A percentile compares a stretch with the other conserved stretches of the same genome.
These are phyloP conservation scores for Athalia circularis DNA, from an alignment of 2,888 invertebrate species.

Conservation along the genomic window DNA sequence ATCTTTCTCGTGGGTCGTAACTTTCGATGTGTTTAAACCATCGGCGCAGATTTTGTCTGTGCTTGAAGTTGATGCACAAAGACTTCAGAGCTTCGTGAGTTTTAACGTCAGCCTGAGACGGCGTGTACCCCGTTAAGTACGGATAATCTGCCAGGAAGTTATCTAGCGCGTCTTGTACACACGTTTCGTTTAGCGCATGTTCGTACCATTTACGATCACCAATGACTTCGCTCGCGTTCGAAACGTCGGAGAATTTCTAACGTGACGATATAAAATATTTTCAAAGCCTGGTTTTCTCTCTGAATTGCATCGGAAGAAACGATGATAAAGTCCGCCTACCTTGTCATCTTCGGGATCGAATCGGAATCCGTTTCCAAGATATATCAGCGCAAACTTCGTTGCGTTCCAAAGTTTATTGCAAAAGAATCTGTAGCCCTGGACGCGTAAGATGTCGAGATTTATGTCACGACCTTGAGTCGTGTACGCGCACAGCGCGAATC, in stretches of 20 bases:
- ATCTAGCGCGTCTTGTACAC: conserved; percentile 69
- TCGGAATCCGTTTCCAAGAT: conserved; percentile 78
- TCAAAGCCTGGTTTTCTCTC: neutral
- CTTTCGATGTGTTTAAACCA: conserved; percentile 73
- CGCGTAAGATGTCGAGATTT: conserved; percentile 95
- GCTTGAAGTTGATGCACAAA: conserved; percentile 57
- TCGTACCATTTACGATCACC: conserved; percentile 64
- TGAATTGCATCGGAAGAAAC: neutral
- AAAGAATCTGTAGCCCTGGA: conserved; percentile 96
- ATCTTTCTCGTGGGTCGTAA: conserved; percentile 63
- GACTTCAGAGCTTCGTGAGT: conserved; percentile 63
- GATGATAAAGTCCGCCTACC: conserved; percentile 54
- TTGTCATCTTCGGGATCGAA: conserved; percentile 71
- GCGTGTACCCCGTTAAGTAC: conserved; percentile 72
- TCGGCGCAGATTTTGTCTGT: conserved; percentile 68
- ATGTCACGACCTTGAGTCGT: conserved; percentile 95
- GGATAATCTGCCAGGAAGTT: conserved; percentile 71
- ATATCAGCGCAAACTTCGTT: conserved; percentile 91
- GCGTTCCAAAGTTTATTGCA: conserved; percentile 99
- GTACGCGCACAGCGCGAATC: conserved; percentile 93
- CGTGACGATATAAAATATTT: conserved; percentile 35
- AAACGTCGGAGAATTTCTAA: conserved; percentile 50
- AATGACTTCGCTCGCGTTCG: conserved; percentile 49
- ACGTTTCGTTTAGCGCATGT: conserved; percentile 62
- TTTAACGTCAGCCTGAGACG: conserved; percentile 71